Base-by-base conservation (phyloP, 2,888 invertebrate species). In the Drosophila paranaensis region DNA sequence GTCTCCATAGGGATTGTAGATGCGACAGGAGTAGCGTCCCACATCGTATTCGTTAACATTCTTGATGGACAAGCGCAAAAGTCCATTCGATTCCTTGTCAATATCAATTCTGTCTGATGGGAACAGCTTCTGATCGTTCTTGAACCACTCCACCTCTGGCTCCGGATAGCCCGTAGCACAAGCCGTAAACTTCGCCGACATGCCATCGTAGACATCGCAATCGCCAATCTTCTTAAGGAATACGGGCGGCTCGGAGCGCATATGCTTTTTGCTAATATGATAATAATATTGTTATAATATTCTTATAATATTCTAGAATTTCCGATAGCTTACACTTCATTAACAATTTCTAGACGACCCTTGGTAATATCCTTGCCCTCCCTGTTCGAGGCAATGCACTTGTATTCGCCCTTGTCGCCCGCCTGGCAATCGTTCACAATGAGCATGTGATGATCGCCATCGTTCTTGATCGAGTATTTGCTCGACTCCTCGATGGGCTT, bases 121-220 rank as follows among this genome's bases (percentile, higher is more conserved):
- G 93, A 96, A 96, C 13, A 98, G 88, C 90, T 95, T 95, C 86
- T 96, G 95, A 77, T 96, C 96, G 93, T 97, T 96, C 85, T 96
- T 95, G 93, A 95, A 97, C 96, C 96, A 96, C 71, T 97, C 97
- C 54, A 96, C 97, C 66, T 96, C 96, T 0, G 98, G 98, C 64
- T 97, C 97, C 0, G 98, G 98, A 65, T 94, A 94, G 66, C 98
- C 98, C 53, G 96, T 95, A 54, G 96, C 96, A 91, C 98, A 98
- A 62, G 98, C 98, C n/a, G 97, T 98, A 92, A 98, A 97, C 93
- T 97, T 97, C 61, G 97, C 97, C 48, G 96, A 95, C 96, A 97
- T 97, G 40, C 97, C 97, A 88, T 96, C 95, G 92, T 96, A 96
- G 60, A 97, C 95, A 92, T 98, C 97, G 45, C 96, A 96, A 91